These are phyloP conservation scores for Limenitis camilla DNA, from an alignment of 2,888 invertebrate genomes.

Conservation along the genomic window DNA sequence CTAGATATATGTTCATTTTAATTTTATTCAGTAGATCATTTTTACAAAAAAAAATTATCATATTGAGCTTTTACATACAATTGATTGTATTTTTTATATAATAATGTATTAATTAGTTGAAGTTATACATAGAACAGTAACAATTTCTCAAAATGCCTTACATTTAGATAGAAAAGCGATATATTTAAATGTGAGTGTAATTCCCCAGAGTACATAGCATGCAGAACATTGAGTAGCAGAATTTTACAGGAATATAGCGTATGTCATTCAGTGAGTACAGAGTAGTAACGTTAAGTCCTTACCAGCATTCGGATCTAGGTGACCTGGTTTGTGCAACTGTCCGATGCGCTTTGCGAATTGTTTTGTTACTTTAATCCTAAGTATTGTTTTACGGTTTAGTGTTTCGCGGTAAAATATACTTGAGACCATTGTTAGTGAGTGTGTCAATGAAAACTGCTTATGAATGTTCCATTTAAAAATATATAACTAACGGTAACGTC, in stretches of 20 bases:
- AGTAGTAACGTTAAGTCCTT: constrained; percentile 22
- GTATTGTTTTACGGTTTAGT: constrained; percentile 19
- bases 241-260: constrained; percentile 9
- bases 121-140: no score
- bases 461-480: no score
- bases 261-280: constrained; percentile 9
- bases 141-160: no score
- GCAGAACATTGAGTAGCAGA: constrained; percentile 1
- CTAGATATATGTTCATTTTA: no score
- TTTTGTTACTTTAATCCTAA: constrained; percentile 28
- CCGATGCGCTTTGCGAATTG: constrained; percentile 48
- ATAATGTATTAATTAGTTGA: no score
- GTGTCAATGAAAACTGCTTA: constrained; percentile 11
- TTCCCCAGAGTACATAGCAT: neutral
- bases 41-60: no score
- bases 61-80: no score
- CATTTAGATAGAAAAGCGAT: neutral
- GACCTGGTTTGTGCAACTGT: constrained; percentile 28
- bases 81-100: no score
- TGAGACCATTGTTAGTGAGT: constrained; percentile 12
- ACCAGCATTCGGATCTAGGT: constrained; percentile 27
- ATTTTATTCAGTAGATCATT: no score
- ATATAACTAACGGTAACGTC: no score
- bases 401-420: constrained; percentile 9
- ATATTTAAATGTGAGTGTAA: neutral